A percentile compares a stretch with the other conserved stretches of the same genome.
Evolutionary conservation across 2,888 invertebrate species (phyloP).

Genomic region (Campaea margaritaria): DNA sequence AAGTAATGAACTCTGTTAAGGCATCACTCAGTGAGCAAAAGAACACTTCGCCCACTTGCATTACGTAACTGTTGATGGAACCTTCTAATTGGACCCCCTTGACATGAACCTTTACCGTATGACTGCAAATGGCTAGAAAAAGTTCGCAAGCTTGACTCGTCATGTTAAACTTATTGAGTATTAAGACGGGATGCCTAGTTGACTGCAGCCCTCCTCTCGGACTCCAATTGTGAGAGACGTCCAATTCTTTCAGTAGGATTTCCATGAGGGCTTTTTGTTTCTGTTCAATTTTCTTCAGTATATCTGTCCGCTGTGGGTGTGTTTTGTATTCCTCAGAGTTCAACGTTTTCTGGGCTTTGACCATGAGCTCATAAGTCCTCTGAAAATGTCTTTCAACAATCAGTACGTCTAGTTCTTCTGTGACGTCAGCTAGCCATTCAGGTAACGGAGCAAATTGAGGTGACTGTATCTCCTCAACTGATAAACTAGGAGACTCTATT

Average conservation of each 20-base stretch:
- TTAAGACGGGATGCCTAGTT: constrained; percentile 91
- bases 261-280: constrained; percentile 92
- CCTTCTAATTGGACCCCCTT: constrained; percentile 93
- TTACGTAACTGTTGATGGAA: constrained; percentile 91
- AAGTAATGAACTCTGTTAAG: constrained; percentile 85
- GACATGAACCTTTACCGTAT: constrained; percentile 91
- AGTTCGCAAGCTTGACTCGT: constrained; percentile 91
- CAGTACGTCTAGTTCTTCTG: constrained; percentile 97
- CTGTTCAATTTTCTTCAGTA: constrained; percentile 86
- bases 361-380: constrained; percentile 93
- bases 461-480: constrained; percentile 75
- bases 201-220: constrained; percentile 95
- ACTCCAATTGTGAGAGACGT: constrained; percentile 95
- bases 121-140: constrained; percentile 92
- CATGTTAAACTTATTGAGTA: constrained; percentile 91
- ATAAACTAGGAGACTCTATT: constrained; percentile 78
- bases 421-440: constrained; percentile 95
- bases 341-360: constrained; percentile 77
- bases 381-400: constrained; percentile 98
- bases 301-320: constrained; percentile 72
- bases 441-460: constrained; percentile 83
- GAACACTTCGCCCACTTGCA: constrained; percentile 92
- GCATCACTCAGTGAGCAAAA: constrained; percentile 93
- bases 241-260: constrained; percentile 94
- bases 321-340: constrained; percentile 70